Conservation (phyloP, 2,888 invertebrate genomes). For the Chrysodeixis includens region DNA sequence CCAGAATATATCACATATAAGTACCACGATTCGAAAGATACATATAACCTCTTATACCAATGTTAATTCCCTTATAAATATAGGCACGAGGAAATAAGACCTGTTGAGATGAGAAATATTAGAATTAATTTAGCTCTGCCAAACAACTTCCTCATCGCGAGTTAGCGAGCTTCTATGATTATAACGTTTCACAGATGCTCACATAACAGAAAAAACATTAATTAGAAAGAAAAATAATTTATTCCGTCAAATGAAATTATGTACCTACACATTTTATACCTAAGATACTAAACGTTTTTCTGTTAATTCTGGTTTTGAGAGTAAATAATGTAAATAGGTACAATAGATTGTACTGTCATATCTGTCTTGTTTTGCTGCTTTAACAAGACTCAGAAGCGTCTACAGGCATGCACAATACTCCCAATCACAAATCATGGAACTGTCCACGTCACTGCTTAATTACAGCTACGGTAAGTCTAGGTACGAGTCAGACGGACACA, state of each 20-base stretch:
- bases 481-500: constrained; percentile 90
- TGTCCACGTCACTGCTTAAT: constrained; percentile 87
- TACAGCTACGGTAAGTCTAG: constrained; percentile 86
- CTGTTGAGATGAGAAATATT: background rate
- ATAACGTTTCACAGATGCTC: background rate
- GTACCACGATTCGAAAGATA: background rate
- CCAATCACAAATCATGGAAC: constrained; percentile 57
- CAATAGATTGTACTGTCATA: too few relatives aligned
- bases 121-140: background rate
- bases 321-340: too few relatives aligned
- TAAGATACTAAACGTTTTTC: too few relatives aligned
- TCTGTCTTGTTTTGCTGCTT: background rate
- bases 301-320: too few relatives aligned
- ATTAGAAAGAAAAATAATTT: too few relatives aligned
- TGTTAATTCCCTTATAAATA: background rate
- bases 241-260: too few relatives aligned
- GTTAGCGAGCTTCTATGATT: background rate
- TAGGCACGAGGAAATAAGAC: background rate
- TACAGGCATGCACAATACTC: background rate
- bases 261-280: too few relatives aligned
- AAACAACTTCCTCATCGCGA: background rate
- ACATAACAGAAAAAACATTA: too few relatives aligned
- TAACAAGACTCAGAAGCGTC: background rate
- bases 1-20: background rate
- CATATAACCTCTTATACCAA: background rate